A percentile compares a stretch with the other conserved stretches of the same genome.
Conservation (phyloP, 2,888 invertebrate genomes). For the Galeopsomyia nigrocyanea region DNA sequence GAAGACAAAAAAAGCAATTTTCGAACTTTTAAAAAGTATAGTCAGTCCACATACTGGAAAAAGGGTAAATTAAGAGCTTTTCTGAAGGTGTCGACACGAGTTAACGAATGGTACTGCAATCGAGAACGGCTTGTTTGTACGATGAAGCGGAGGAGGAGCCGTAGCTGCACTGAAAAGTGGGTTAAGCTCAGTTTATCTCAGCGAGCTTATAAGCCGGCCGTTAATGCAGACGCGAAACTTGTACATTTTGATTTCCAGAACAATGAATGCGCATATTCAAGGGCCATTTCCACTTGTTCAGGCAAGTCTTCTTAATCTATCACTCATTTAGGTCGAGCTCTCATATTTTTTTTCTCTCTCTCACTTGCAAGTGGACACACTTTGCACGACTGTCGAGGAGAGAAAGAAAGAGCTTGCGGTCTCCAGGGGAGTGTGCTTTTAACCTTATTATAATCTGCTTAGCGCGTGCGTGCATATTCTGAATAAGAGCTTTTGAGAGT, state of each 20-base stretch:
- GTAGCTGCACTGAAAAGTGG: neutral
- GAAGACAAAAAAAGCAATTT: no score
- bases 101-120: neutral
- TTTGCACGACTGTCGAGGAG: neutral
- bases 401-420: neutral
- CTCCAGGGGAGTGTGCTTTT: constrained; percentile 7
- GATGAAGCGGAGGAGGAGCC: no score
- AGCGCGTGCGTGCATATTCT: neutral
- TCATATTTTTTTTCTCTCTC: constrained; percentile 4
- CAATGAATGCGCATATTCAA: no score
- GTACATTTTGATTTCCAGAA: constrained; percentile 6
- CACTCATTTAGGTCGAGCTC: neutral
- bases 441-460: constrained; percentile 34
- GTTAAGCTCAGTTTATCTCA: constrained; percentile 25
- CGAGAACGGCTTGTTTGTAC: neutral
- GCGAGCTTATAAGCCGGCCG: constrained; percentile 16
- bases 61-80: no score
- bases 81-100: no score
- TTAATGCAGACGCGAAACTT: constrained; percentile 19
- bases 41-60: no score
- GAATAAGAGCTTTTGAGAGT: no score
- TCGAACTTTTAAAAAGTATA: no score
- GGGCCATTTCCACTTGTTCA: no score
- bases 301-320: no score
- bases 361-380: no score